Conservation (phyloP, 2,113 vertebrate species). For the Kryptolebias marmoratus region DNA sequence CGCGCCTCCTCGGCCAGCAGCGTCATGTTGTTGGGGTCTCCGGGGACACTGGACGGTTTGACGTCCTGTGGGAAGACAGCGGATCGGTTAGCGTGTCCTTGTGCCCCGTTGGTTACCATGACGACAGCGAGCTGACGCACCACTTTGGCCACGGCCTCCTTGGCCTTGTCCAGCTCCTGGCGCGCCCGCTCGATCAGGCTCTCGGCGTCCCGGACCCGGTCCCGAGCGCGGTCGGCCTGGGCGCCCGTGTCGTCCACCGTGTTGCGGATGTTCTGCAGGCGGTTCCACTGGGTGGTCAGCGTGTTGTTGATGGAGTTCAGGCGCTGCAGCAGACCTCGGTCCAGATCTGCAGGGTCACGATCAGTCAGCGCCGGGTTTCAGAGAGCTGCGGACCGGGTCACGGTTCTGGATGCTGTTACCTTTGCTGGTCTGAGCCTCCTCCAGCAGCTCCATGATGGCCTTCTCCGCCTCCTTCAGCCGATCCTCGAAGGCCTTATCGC, state of each 20-base stretch:
- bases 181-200: conserved; percentile 87
- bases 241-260: conserved; percentile 85
- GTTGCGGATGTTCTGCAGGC: conserved; percentile 90
- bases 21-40: conserved; percentile 97
- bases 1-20: conserved; percentile 94
- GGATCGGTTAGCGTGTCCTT: rapidly evolving
- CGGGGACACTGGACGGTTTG: conserved; percentile 81
- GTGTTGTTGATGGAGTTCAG: conserved; percentile 90
- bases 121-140: conserved; percentile 73
- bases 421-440: conserved; percentile 91
- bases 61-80: conserved; percentile 81
- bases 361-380: no score
- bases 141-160: conserved; percentile 87
- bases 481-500: conserved; percentile 92
- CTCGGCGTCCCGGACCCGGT: conserved; percentile 84
- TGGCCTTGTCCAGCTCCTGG: conserved; percentile 90
- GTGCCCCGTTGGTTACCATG: rapidly evolving
- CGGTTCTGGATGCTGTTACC: conserved; percentile 71
- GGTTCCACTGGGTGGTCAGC: conserved; percentile 87
- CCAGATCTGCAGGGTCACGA: conserved; percentile 81
- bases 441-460: conserved; percentile 87
- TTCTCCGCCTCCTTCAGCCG: conserved; percentile 90
- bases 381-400: no score
- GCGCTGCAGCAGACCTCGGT: conserved; percentile 89
- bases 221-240: conserved; percentile 85